Conservation (phyloP, 2,797 vertebrate genomes). For the Gorsachius magnificus region DNA sequence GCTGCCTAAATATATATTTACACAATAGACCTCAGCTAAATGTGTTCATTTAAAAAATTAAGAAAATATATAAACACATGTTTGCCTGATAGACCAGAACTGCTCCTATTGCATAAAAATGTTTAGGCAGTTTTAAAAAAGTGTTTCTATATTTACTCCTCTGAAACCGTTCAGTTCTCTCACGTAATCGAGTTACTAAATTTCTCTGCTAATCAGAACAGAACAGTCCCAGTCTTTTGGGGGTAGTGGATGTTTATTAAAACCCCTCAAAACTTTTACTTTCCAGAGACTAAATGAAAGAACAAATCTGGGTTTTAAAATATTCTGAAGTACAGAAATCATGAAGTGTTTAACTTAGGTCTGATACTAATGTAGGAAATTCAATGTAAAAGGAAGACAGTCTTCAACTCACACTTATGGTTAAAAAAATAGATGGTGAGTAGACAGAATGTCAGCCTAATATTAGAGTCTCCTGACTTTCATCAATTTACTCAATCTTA, state of each 20-base stretch:
- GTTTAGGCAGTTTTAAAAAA: conserved; percentile 64
- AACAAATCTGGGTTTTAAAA: conserved; percentile 25
- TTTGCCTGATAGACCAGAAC: conserved; percentile 65
- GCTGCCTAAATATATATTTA: conserved; percentile 76
- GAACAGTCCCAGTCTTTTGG: conserved; percentile 8
- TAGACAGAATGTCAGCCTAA: conserved; percentile 52
- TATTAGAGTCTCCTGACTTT: conserved; percentile 34
- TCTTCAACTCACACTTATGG: conserved; percentile 48
- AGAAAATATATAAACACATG: conserved; percentile 70
- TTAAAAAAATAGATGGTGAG: conserved; percentile 62
- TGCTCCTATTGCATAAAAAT: conserved; percentile 69
- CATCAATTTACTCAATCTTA: neutral
- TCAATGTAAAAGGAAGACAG: conserved; percentile 43
- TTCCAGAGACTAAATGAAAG: conserved; percentile 58
- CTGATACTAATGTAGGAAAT: conserved; percentile 28
- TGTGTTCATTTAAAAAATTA: conserved; percentile 72
- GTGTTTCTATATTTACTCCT: conserved; percentile 49
- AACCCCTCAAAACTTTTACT: conserved; percentile 49
- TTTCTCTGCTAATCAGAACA: conserved; percentile 31
- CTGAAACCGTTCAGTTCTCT: conserved; percentile 42
- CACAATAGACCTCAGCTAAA: conserved; percentile 74
- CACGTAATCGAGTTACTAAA: neutral
- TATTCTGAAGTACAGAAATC: conserved; percentile 48
- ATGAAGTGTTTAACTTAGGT: conserved; percentile 14
- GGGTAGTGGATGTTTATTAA: conserved; percentile 17